A percentile compares a stretch with the other conserved stretches of the same genome.
These are phyloP conservation scores for Cathartes aura DNA, from an alignment of 2,113 vertebrate genomes.

Conservation along the genomic window DNA sequence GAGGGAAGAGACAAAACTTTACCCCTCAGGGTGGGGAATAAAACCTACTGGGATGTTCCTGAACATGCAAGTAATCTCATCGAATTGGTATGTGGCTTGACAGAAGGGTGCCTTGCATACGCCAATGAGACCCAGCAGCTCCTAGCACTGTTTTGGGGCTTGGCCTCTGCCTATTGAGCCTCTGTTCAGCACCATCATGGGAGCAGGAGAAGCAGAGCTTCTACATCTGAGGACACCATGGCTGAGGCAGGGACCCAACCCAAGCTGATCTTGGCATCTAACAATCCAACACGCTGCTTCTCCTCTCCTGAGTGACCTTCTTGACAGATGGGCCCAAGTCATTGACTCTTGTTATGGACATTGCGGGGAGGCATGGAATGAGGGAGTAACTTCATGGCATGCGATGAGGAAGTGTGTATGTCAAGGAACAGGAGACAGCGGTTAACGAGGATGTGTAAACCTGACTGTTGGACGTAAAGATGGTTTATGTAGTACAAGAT, in stretches of 20 bases:
- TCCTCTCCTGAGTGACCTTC: neutral
- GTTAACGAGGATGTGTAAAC: neutral
- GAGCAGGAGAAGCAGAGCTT: neutral
- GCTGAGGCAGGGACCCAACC: neutral
- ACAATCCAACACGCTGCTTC: neutral
- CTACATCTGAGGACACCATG: neutral
- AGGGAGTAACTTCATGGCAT: neutral
- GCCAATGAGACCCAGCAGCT: neutral
- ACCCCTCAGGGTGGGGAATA: neutral
- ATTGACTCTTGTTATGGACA: neutral
- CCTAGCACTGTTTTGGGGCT: neutral
- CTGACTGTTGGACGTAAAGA: neutral
- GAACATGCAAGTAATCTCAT: neutral
- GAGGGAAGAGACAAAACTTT: neutral
- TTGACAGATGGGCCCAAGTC: neutral
- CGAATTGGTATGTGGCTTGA: neutral
- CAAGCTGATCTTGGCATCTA: neutral
- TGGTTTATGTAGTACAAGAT: neutral
- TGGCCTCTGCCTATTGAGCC: neutral
- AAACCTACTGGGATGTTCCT: neutral
- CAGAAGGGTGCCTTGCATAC: neutral
- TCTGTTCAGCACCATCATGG: neutral
- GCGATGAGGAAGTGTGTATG: neutral
- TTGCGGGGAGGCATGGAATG: neutral
- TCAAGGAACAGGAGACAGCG: neutral